A percentile compares a stretch with the other conserved stretches of the same genome.
Conservation (phyloP, 1,140 invertebrate genomes). For the Gryllus bimaculatus region DNA sequence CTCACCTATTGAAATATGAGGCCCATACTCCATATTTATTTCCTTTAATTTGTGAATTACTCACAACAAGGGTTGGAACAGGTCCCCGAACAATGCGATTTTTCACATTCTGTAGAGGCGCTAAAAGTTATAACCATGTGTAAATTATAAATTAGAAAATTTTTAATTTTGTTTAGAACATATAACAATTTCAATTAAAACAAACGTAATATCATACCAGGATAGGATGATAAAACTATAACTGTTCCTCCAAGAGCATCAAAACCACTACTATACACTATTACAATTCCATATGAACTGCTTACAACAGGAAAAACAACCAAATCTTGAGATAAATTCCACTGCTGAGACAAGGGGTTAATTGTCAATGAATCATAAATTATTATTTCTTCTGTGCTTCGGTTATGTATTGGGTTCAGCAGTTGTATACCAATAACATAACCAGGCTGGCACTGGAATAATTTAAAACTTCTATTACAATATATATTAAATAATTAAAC, state of each 20-base stretch:
- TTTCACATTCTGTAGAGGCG: slow-evolving; percentile 48
- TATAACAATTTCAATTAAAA: not conserved
- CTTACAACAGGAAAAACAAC: slow-evolving; percentile 79
- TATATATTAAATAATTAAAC: not conserved
- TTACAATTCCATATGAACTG: slow-evolving; percentile 67
- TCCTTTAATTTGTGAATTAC: slow-evolving; percentile 62
- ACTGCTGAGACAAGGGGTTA: slow-evolving; percentile 49
- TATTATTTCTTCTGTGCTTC: slow-evolving; percentile 70
- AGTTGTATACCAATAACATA: slow-evolving; percentile 72
- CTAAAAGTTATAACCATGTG: slow-evolving; percentile 20
- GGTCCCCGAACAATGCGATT: slow-evolving; percentile 65
- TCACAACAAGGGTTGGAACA: slow-evolving; percentile 59
- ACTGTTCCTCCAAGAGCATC: slow-evolving; percentile 71
- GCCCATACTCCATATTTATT: slow-evolving; percentile 75
- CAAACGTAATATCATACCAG: slow-evolving; percentile 20
- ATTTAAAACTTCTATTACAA: slow-evolving; percentile 10
- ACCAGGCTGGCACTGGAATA: slow-evolving; percentile 55
- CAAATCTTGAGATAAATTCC: slow-evolving; percentile 71
- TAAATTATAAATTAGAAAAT: not conserved
- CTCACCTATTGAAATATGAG: slow-evolving; percentile 72
- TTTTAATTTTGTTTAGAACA: not conserved
- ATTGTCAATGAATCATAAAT: slow-evolving; percentile 64
- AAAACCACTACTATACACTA: slow-evolving; percentile 72
- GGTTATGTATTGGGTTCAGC: slow-evolving; percentile 78
- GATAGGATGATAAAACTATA: slow-evolving; percentile 67